Base-by-base conservation (phyloP, 2,888 invertebrate genomes). In the Congeria kusceri region DNA sequence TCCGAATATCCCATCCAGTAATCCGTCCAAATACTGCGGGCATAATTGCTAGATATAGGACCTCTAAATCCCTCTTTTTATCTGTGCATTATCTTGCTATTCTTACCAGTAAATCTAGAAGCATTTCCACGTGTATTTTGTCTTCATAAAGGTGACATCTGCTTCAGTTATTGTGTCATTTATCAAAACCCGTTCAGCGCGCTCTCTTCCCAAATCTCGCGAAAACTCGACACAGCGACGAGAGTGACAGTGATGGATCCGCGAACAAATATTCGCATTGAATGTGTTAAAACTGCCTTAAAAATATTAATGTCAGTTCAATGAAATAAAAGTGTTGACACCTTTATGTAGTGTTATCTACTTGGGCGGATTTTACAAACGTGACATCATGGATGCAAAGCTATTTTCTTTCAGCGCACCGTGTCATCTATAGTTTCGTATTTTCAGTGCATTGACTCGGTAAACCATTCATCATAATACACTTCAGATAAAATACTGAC, bases 271-370 rank as follows among this genome's bases (percentile, higher is more conserved):
- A 73, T 46, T 18, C 46, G 39, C 46, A 28, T 65, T 58, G 56
- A 46, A 23, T 57, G 65, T 44, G 53, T 61, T 46, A 59, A 28
- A 72, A 53, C 65, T 65, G 58, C 61, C 65, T 32, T 44, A 32
- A 65, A 73, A 78, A 72, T 78, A 78, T 73, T 69, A 73, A 78
- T 78, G 78, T 69, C 28, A 58, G 69, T 69, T 28, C 68, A 78
- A 70, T 61, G 64, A 64, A 64, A 65, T 58, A 64, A 49, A 69
- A 65, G 18, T 59, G 68, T 73, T 78, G 78, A 78, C 78, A 78
- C 78, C 78, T 73, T 53, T 78, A 66, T 62, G 53, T 78, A 39
- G 57, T 53, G 72, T 78, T 78, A 78, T 78, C 78, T 59, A n/a
- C 27, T 20, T 61, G 13, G 61, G 64, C 65, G 67, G 74, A 62